Conservation (phyloP, 2,113 vertebrate genomes). For the Nesogale talazaci region DNA sequence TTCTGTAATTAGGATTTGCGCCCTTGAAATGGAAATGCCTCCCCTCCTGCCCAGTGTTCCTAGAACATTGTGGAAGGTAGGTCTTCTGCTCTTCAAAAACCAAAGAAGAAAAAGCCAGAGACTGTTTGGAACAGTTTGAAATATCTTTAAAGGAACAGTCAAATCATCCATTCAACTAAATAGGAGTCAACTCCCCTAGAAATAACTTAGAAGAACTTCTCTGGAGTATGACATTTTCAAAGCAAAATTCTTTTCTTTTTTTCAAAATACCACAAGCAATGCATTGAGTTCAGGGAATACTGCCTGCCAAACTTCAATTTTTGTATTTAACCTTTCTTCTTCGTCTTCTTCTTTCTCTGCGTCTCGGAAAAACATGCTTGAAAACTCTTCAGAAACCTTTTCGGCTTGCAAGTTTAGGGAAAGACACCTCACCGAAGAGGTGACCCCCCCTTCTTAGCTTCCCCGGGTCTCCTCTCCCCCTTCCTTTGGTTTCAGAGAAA, state of each 20-base stretch:
- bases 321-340: conserved; percentile 80
- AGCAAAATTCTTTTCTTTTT: conserved; percentile 78
- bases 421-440: conserved; percentile 53
- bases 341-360: conserved; percentile 71
- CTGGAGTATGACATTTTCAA: conserved; percentile 80
- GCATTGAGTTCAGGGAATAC: conserved; percentile 79
- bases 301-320: conserved; percentile 79
- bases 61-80: conserved; percentile 37
- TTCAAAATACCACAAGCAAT: conserved; percentile 81
- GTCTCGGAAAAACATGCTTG: conserved; percentile 79
- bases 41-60: conserved; percentile 51
- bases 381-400: conserved; percentile 75
- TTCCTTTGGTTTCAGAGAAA: background rate
- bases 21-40: conserved; percentile 70
- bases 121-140: conserved; percentile 68
- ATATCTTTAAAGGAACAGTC: conserved; percentile 74
- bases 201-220: conserved; percentile 77
- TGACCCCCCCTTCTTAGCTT: conserved; percentile 51
- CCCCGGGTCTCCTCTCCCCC: background rate
- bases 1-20: conserved; percentile 68
- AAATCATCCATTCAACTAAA: conserved; percentile 75
- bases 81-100: conserved; percentile 57
- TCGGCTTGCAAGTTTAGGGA: conserved; percentile 70
- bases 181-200: conserved; percentile 77
- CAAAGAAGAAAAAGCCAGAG: background rate